phyloP scores from a whole-genome alignment of 2,888 invertebrate species.

The Mellilla xanthometata region DNA sequence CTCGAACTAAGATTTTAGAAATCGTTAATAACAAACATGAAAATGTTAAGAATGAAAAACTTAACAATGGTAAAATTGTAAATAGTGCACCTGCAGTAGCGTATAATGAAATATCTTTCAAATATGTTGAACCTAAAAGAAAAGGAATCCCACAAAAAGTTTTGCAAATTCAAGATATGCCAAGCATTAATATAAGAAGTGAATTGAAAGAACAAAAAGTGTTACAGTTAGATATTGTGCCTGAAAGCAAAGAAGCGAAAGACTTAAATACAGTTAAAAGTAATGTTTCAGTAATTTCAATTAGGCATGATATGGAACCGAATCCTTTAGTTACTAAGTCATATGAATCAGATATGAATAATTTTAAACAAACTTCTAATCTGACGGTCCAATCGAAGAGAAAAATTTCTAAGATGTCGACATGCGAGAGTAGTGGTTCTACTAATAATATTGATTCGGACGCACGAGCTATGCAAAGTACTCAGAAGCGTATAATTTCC shows the following conservation, averaged over 20 bases:
- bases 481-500: constrained; percentile 37
- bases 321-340: constrained; percentile 18
- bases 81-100: constrained; percentile 47
- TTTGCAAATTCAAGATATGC: constrained; percentile 73
- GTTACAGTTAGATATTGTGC: constrained; percentile 73
- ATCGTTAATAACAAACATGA: constrained; percentile 49
- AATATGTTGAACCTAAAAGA: constrained; percentile 50
- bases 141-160: constrained; percentile 36
- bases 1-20: constrained; percentile 57
- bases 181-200: constrained; percentile 75
- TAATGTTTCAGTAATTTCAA: constrained; percentile 59
- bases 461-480: constrained; percentile 39
- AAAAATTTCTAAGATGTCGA: constrained; percentile 62
- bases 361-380: too few species aligned
- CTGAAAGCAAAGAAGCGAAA: constrained; percentile 42
- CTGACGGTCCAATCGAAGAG: constrained; percentile 42
- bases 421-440: constrained; percentile 65
- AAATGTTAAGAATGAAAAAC: constrained; percentile 38
- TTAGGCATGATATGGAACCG: constrained; percentile 43
- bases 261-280: constrained; percentile 36
- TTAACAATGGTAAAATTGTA: constrained; percentile 44
- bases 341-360: constrained; percentile 17
- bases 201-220: constrained; percentile 76
- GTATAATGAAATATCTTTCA: constrained; percentile 62
- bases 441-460: constrained; percentile 56